Evolutionary conservation across 1,140 invertebrate genomes (phyloP).

Genomic region (Macrosteles quadrilineatus): DNA sequence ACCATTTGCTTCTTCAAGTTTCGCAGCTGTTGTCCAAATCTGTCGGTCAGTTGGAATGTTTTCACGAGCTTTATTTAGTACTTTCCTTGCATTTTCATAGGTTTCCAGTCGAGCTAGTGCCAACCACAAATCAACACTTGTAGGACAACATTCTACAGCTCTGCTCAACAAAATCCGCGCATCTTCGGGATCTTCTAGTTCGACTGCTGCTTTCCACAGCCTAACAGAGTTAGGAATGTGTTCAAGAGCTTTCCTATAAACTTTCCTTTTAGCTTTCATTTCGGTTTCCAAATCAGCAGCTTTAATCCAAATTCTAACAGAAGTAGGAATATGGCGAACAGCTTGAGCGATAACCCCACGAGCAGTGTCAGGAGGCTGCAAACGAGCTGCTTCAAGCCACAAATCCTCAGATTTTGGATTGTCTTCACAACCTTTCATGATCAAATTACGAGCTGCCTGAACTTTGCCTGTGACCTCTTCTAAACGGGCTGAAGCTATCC

Average conservation of each 20-base stretch:
- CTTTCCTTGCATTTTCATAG: constrained; percentile 97
- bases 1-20: constrained; percentile 96
- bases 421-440: constrained; percentile 96
- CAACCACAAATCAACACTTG: constrained; percentile 96
- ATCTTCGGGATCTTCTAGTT: constrained; percentile 97
- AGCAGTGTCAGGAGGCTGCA: constrained; percentile 93
- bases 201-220: constrained; percentile 98
- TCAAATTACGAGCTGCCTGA: constrained; percentile 94
- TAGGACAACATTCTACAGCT: constrained; percentile 98
- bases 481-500: constrained; percentile 98
- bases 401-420: constrained; percentile 97
- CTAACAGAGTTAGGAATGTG: constrained; percentile 98
- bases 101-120: constrained; percentile 94
- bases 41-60: constrained; percentile 98
- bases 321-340: constrained; percentile 81
- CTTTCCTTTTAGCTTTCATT: constrained; percentile 90
- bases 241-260: constrained; percentile 93
- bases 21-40: constrained; percentile 97
- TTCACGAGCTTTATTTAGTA: constrained; percentile 95
- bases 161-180: constrained; percentile 92
- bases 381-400: constrained; percentile 95
- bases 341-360: constrained; percentile 91
- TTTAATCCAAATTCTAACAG: constrained; percentile 97
- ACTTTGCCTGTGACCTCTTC: constrained; percentile 99
- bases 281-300: constrained; percentile 97